These are phyloP conservation scores for Hypanus sabinus DNA, from an alignment of 2,113 vertebrate species.

Conservation along the genomic window DNA sequence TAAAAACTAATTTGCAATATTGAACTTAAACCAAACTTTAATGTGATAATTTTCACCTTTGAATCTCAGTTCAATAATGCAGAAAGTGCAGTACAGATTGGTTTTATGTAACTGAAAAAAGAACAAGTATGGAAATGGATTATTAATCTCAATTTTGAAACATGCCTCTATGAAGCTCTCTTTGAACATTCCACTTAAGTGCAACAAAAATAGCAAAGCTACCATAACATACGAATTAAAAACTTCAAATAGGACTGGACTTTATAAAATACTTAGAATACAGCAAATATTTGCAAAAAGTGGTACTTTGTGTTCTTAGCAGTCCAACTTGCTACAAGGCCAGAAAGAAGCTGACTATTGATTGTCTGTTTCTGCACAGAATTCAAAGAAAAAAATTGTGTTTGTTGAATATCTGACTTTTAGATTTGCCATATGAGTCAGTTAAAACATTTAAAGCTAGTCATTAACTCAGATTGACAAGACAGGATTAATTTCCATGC, in stretches of 20 bases:
- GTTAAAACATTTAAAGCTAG: conserved; percentile 34
- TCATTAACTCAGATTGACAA: conserved; percentile 33
- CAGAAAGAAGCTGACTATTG: background rate
- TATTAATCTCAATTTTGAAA: background rate
- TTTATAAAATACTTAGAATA: conserved; percentile 20
- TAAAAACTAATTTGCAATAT: background rate
- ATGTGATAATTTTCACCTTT: background rate
- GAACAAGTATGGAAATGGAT: conserved; percentile 15
- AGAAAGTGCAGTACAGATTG: conserved; percentile 19
- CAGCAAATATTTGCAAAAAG: background rate
- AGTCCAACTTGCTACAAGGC: background rate
- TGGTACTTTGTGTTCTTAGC: background rate
- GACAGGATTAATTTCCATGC: conserved; percentile 64
- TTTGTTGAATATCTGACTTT: conserved; percentile 16
- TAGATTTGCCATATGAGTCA: background rate
- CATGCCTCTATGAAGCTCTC: background rate
- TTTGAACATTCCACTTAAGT: conserved; percentile 13
- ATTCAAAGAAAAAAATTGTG: background rate
- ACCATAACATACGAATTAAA: background rate
- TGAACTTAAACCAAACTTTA: background rate
- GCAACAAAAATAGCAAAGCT: background rate
- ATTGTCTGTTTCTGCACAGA: conserved; percentile 23
- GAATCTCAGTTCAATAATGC: conserved; percentile 21
- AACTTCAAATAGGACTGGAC: background rate
- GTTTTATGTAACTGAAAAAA: background rate